Evolutionary conservation across 1,140 invertebrate species (phyloP), one percentile per base, ranked within the genome.

Genomic region (Tetragonula clypearis): DNA sequence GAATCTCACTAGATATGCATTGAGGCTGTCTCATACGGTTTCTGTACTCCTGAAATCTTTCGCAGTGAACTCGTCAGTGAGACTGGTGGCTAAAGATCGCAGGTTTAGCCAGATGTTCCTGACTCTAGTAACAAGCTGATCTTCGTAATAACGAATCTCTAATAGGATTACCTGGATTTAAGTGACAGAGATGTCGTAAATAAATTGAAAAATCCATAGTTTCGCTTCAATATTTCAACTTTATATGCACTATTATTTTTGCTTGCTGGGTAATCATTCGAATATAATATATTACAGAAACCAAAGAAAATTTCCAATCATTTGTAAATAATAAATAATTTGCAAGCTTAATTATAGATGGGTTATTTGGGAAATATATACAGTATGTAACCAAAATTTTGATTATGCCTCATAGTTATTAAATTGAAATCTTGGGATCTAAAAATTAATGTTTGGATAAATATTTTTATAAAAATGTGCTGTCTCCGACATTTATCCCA

Each of bases 101-200:
- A 55, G 35, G 15, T 9, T 30, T 15, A n/a, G 49, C 35, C 9
- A 55, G 17, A 35, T 41, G 65, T 76, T 66, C 60, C 26, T 21
- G 79, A 62, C 19, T 60, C 65, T 21, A 21, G 68, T 30, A 76
- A 82, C 72, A 60, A 55, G 65, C 65, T 76, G 72, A 35, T 69
- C 21, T 35, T 26, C 30, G 5, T 85, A 78, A 81, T 66, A 53
- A 84, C 35, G 55, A 17, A 21, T 15, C 9, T 58, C 12, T 87
- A 65, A 88, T 79, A 23, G n/a, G 83, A 87, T 88, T 77, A 76
- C 23, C 8, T 8, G 30, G 21, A 35, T 72, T 73, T 74, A 73
- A 62, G 55, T 19, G 19, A 56, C 49, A 41, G 11, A 5, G 49
- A n/a, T 26, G 2, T 30, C 35, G n/a, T 17, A 1, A 62, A 19